These are phyloP conservation scores for Penaeus vannamei DNA, from an alignment of 1,140 invertebrate genomes.

Conservation along the genomic window DNA sequence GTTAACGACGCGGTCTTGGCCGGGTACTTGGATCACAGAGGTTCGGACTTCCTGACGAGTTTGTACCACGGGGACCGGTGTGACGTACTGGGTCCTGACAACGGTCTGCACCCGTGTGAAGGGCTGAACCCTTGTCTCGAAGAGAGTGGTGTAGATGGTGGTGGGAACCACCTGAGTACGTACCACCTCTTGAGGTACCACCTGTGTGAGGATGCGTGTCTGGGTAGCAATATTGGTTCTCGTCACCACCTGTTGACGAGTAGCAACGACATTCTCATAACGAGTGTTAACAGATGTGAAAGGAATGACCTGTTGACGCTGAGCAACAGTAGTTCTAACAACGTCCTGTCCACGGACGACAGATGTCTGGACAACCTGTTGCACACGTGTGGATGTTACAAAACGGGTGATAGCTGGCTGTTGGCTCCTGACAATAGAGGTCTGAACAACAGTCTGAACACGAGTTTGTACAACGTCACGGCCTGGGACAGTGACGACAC, in stretches of 20 bases:
- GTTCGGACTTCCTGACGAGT: slow-evolving; percentile 48
- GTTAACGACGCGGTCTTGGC: slow-evolving; percentile 50
- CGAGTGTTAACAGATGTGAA: slow-evolving; percentile 52
- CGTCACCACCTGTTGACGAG: slow-evolving; percentile 55
- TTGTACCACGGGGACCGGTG: slow-evolving; percentile 39
- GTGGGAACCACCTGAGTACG: slow-evolving; percentile 51
- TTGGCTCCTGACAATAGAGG: slow-evolving; percentile 47
- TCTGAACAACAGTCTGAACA: slow-evolving; percentile 60
- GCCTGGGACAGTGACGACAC: slow-evolving; percentile 44
- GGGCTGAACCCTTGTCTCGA: slow-evolving; percentile 51
- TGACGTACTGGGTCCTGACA: slow-evolving; percentile 49
- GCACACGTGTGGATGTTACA: slow-evolving; percentile 40
- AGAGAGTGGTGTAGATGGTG: slow-evolving; percentile 53
- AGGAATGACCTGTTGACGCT: slow-evolving; percentile 55
- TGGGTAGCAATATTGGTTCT: slow-evolving; percentile 55
- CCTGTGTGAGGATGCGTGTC: slow-evolving; percentile 52
- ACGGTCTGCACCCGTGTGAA: slow-evolving; percentile 62
- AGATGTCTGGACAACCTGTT: slow-evolving; percentile 40
- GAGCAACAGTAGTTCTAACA: slow-evolving; percentile 37
- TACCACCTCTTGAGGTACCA: slow-evolving; percentile 63
- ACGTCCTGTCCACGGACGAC: slow-evolving; percentile 34
- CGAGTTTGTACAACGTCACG: slow-evolving; percentile 50
- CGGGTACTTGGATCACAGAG: slow-evolving; percentile 54
- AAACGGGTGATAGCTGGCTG: slow-evolving; percentile 50
- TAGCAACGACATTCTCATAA: slow-evolving; percentile 45